These are phyloP conservation scores for Plagodis dolabraria DNA, from an alignment of 2,888 invertebrate genomes.

Conservation along the genomic window DNA sequence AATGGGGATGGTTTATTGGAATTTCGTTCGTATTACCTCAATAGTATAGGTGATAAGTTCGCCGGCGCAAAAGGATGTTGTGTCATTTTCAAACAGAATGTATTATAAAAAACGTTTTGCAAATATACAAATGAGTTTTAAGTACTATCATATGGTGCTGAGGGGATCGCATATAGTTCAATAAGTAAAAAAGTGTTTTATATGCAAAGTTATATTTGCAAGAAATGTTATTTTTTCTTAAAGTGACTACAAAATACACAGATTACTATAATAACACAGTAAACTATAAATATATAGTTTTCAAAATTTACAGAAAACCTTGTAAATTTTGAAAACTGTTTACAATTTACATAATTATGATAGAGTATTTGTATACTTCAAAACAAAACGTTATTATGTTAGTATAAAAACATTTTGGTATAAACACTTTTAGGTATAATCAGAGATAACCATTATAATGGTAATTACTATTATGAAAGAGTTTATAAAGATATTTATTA, in stretches of 20 bases:
- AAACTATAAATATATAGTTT: too few relatives aligned
- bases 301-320: too few relatives aligned
- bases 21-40: conserved; percentile 12
- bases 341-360: neutral
- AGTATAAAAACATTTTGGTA: too few relatives aligned
- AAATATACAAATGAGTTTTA: conserved; percentile 9
- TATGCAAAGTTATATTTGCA: neutral
- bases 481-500: too few relatives aligned
- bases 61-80: neutral
- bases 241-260: too few relatives aligned
- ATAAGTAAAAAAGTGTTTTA: neutral
- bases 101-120: conserved; percentile 11
- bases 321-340: neutral
- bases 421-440: too few relatives aligned
- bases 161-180: conserved; percentile 4
- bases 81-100: conserved; percentile 9
- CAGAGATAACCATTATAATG: too few relatives aligned
- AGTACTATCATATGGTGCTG: neutral
- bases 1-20: conserved; percentile 11
- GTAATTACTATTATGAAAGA: too few relatives aligned
- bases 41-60: conserved; percentile 4
- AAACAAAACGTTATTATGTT: too few relatives aligned
- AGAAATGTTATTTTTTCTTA: neutral
- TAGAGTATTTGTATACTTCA: too few relatives aligned
- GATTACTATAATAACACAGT: too few relatives aligned